Evolutionary conservation across 2,888 invertebrate species (phyloP), one percentile per base, ranked within the genome.

Genomic region (Ephialtes manifestator): DNA sequence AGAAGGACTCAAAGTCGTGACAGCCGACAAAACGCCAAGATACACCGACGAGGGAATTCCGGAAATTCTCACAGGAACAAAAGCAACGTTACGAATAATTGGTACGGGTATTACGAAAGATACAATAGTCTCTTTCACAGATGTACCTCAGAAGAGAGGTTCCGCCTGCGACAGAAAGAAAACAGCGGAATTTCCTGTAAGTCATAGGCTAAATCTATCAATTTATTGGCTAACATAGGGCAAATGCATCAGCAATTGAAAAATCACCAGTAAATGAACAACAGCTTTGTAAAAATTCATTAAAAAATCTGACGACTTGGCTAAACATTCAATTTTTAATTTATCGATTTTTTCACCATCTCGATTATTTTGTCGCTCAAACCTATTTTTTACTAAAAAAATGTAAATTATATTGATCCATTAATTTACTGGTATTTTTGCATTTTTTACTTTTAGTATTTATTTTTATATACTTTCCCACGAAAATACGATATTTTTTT

Each of bases 61-160:
- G 0, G 95, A 95, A 86, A 95, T 98, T 24, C 91, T 97, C 81
- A 96, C 96, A 18, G 95, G 96, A 71, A 93, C 94, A 0, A 94
- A 94, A 2, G 95, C 96, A 24, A 95, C 95, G 13, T 91, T 98
- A 58, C 96, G 98, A 70, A 91, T 98, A 46, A 98, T 97, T 92
- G 98, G 98, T 0, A 94, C 94, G 10, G 96, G 97, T 2, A 94
- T 98, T 81, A 96, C 96, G 0, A 92, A 95, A 0, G 93, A 95
- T 80, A 97, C 97, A 0, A 94, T 96, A 67, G 95, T 98, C 72
- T 96, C 96, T 0, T 97, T 98, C 92, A 98, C 98, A 0, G 95
- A 96, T 80, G 94, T 95, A 53, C 87, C 91, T 0, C 95, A 95
- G 63, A 90, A 93, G 0, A 95, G 94, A 83, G 96, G 96, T 1